phyloP scores from a whole-genome alignment of 2,113 vertebrate genomes.

The Pelvicachromis taeniatus region DNA sequence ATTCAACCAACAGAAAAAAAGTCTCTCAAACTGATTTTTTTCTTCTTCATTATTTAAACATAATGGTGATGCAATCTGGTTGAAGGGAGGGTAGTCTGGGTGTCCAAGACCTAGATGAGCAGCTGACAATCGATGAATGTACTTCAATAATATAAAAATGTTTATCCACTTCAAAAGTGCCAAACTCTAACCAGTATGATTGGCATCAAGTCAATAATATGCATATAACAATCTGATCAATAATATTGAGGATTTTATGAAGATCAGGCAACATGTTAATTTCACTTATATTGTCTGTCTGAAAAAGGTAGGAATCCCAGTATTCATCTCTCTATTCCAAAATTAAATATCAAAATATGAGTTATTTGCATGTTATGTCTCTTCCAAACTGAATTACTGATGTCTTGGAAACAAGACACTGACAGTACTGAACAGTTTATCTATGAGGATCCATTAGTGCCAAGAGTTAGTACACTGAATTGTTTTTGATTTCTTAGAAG shows the following conservation, averaged over 20 bases:
- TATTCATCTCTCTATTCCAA: rapidly evolving
- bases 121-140: background rate
- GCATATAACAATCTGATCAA: background rate
- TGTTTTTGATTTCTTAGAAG: background rate
- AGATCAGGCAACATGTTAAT: background rate
- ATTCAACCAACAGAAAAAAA: background rate
- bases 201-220: background rate
- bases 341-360: background rate
- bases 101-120: rapidly evolving
- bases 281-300: rapidly evolving
- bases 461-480: background rate
- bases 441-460: background rate
- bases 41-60: background rate
- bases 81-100: background rate
- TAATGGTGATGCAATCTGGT: background rate
- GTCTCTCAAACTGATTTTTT: background rate
- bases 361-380: background rate
- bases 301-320: background rate
- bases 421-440: background rate
- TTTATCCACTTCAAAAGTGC: rapidly evolving
- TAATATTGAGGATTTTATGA: background rate
- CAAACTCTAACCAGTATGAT: background rate
- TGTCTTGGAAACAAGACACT: background rate
- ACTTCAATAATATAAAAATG: background rate
- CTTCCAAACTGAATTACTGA: rapidly evolving